Conservation (phyloP, 2,797 vertebrate genomes). For the Ceyx erithaca region DNA sequence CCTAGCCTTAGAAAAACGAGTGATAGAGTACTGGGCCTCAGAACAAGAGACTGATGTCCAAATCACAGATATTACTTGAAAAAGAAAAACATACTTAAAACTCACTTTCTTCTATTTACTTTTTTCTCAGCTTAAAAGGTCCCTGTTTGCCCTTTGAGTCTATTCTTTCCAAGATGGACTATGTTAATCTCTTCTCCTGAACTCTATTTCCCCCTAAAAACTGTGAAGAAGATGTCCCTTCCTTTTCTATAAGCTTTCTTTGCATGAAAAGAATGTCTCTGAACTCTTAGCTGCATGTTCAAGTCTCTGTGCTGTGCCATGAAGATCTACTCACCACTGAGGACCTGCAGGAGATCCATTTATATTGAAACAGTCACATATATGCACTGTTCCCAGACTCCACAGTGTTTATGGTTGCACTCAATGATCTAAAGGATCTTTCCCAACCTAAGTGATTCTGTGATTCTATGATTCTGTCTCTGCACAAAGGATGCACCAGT, state of each 20-base stretch:
- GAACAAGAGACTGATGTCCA: background rate
- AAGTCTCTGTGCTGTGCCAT: too few relatives aligned
- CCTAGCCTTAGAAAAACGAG: background rate
- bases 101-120: background rate
- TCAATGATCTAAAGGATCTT: background rate
- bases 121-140: background rate
- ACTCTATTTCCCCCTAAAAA: background rate
- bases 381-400: background rate
- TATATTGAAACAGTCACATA: rapidly evolving
- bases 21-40: background rate
- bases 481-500: background rate
- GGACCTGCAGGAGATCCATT: background rate
- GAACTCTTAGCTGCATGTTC: background rate
- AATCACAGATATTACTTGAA: background rate
- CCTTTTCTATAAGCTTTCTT: background rate
- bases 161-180: background rate
- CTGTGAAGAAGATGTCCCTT: background rate
- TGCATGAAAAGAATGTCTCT: background rate
- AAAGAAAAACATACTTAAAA: background rate
- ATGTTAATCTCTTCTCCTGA: background rate
- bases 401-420: rapidly evolving
- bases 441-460: background rate
- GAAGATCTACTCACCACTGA: background rate
- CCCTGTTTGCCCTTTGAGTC: background rate
- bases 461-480: background rate